Evolutionary conservation across 1,140 invertebrate genomes (phyloP).

Genomic region (Zaprionus tsacasi): DNA sequence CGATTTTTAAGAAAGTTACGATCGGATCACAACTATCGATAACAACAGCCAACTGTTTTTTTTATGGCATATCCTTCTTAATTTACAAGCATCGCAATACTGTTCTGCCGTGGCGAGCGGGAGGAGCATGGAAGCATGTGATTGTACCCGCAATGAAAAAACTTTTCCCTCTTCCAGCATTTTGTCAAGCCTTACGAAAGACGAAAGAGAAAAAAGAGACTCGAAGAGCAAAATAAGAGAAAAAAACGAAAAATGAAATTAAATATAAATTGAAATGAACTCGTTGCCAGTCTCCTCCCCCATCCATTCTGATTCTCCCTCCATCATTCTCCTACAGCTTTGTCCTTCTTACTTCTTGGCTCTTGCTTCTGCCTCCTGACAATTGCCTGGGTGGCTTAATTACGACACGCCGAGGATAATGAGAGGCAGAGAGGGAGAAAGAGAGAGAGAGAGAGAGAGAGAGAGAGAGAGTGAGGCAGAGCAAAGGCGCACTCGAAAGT

Average conservation of each 20-base stretch:
- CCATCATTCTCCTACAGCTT: neutral
- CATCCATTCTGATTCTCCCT: neutral
- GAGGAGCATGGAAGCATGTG: neutral
- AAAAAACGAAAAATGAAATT: slow-evolving; percentile 35
- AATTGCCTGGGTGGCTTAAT: slow-evolving; percentile 9
- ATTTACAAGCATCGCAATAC: too few species aligned
- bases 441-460: neutral
- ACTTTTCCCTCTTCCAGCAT: slow-evolving; percentile 26
- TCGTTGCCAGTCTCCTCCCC: neutral
- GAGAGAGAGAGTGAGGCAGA: neutral
- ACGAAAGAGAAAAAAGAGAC: neutral
- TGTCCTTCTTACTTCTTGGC: slow-evolving; percentile 7
- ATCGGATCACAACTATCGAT: too few species aligned
- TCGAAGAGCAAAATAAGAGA: neutral
- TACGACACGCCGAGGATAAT: slow-evolving; percentile 8
- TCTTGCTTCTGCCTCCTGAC: slow-evolving; percentile 1
- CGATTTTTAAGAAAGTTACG: too few species aligned
- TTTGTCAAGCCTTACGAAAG: slow-evolving; percentile 28
- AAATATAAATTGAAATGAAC: slow-evolving; percentile 41
- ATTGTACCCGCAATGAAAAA: slow-evolving; percentile 46
- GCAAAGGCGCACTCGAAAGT: neutral
- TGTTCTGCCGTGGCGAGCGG: neutral
- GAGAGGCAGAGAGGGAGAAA: neutral
- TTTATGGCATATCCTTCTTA: too few species aligned
- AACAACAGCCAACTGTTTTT: too few species aligned